Base-by-base conservation (phyloP, 2,888 invertebrate genomes). In the Caprella mutica region DNA sequence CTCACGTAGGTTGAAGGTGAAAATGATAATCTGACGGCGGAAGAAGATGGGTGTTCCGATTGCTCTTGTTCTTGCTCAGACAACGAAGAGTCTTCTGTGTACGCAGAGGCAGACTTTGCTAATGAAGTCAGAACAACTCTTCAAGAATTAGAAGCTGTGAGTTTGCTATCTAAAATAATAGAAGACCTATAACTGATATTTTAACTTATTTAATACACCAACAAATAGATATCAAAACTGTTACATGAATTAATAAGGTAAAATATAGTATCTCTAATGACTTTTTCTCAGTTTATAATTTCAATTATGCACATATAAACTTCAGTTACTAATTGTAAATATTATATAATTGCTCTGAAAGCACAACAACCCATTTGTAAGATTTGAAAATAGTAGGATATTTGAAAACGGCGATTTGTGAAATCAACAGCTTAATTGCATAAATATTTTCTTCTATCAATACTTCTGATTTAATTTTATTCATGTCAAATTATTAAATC, bases 41-140 rank as follows among this genome's bases (percentile, higher is more conserved):
- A 56, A 17, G 61, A 58, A 35, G 59, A 59, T n/a, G 56, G 48
- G 23, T 57, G 61, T 39, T 61, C 61, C 8, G 57, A 40, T 14
- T 62, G 62, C 35, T 62, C 62, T 3, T 62, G 62, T 27, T 59
- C 62, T 12, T 62, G 62, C 26, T 59, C 59, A 3, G 62, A 62
- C 48, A 55, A 55, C 14, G 62, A 58, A 26, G 55, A 55, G 50
- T 62, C 62, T 1, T 62, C 62, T 5, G 56, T 62, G 2, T 62
- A 62, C 53, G 62, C 62, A 6, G 62, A 62, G 46, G 58, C 62
- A 1, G 59, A 62, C 6, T 62, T 62, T 30, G 59, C 62, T 3
- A 59, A 62, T 38, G 62, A 62, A 27, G 58, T 62, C 5, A 46
- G 62, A 6, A 43, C 56, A 4, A 53, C 56, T 5, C 54, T 62